Conservation (phyloP, 1,140 invertebrate genomes). For the Idris sp. region DNA sequence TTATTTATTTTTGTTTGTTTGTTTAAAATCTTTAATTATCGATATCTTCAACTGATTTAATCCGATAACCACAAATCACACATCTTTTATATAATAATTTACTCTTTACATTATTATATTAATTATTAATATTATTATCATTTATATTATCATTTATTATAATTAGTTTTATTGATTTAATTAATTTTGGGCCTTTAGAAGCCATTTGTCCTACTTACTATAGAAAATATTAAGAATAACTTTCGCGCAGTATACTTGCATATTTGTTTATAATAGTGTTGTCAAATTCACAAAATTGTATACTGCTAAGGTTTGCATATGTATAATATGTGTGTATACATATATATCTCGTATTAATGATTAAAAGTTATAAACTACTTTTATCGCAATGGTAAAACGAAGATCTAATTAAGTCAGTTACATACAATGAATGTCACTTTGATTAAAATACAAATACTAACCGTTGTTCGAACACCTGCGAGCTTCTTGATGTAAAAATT, state of each 20-base stretch:
- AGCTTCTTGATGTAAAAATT: constrained; percentile 13
- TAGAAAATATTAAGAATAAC: constrained; percentile 52
- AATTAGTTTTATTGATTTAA: constrained; percentile 5
- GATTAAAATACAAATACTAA: constrained; percentile 29
- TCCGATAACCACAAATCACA: constrained; percentile 13
- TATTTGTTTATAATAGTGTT: constrained; percentile 15
- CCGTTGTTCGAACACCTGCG: constrained; percentile 12
- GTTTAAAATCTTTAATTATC: constrained; percentile 23
- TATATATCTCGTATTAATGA: constrained; percentile 27
- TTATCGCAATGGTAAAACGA: constrained; percentile 23
- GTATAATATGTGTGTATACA: constrained; percentile 31
- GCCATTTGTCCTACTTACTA: constrained; percentile 23
- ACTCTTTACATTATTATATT: neutral
- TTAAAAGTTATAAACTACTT: constrained; percentile 37
- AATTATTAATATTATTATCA: neutral
- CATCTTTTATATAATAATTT: too few relatives aligned
- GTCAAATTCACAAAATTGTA: constrained; percentile 23
- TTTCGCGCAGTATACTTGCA: constrained; percentile 29
- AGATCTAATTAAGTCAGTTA: constrained; percentile 30
- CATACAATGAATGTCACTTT: constrained; percentile 21
- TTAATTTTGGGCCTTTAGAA: constrained; percentile 2
- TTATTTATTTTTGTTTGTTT: too few relatives aligned
- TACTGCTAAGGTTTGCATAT: constrained; percentile 18
- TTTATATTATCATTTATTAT: neutral
- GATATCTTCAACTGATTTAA: constrained; percentile 18